phyloP scores from a whole-genome alignment of 2,888 invertebrate species.

The Lepidocyrtinus sp. region DNA sequence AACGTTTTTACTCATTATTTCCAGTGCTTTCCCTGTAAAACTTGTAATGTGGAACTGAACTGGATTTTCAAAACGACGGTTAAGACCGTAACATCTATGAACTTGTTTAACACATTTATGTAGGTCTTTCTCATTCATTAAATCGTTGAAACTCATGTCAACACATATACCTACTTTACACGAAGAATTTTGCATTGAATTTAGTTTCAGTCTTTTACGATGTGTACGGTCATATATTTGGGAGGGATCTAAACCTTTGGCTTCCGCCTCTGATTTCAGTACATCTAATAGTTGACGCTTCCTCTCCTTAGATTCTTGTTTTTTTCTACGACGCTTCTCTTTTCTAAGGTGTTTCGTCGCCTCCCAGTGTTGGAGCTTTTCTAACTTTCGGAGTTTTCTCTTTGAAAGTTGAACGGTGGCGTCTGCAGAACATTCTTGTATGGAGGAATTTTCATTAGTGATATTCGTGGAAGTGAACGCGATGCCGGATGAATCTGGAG shows the following conservation, averaged over 20 bases:
- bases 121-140: slow-evolving; percentile 92
- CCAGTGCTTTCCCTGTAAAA: slow-evolving; percentile 82
- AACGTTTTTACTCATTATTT: slow-evolving; percentile 83
- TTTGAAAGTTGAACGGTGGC: slow-evolving; percentile 73
- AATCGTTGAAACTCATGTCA: slow-evolving; percentile 91
- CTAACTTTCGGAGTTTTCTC: slow-evolving; percentile 79
- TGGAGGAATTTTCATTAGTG: too few relatives aligned
- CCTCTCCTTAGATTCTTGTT: slow-evolving; percentile 42
- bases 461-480: too few relatives aligned
- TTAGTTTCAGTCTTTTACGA: slow-evolving; percentile 81
- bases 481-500: not conserved
- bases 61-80: slow-evolving; percentile 85
- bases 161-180: slow-evolving; percentile 84
- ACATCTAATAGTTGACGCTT: slow-evolving; percentile 30
- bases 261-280: slow-evolving; percentile 77
- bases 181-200: slow-evolving; percentile 80
- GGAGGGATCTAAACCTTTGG: slow-evolving; percentile 81
- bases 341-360: slow-evolving; percentile 79
- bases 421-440: too few relatives aligned
- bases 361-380: slow-evolving; percentile 83
- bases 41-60: slow-evolving; percentile 88
- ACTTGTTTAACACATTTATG: slow-evolving; percentile 92
- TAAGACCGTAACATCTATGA: slow-evolving; percentile 90
- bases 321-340: slow-evolving; percentile 49
- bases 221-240: slow-evolving; percentile 77